These are phyloP conservation scores for Sminthurinus aureus DNA, from an alignment of 2,888 invertebrate genomes.

Conservation along the genomic window DNA sequence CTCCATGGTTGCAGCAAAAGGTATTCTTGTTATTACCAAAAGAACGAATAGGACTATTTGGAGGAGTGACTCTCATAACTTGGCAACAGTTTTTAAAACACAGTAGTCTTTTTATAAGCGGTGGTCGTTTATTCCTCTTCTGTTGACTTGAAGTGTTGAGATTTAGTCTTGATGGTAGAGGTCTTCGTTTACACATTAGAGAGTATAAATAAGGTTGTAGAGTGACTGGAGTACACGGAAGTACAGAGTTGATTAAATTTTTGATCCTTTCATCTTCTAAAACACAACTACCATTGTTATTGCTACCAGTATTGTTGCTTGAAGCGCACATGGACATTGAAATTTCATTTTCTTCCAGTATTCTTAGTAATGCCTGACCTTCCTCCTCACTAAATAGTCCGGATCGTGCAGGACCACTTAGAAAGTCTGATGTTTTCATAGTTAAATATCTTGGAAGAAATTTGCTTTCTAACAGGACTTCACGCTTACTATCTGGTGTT, in stretches of 20 bases:
- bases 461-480: constrained; percentile 68
- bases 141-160: neutral
- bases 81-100: constrained; percentile 33
- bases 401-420: constrained; percentile 52
- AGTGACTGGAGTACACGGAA: neutral
- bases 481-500: constrained; percentile 66
- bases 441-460: constrained; percentile 74
- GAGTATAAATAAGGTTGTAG: constrained; percentile 16
- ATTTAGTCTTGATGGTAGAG: neutral
- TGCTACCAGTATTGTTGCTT: neutral
- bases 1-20: neutral
- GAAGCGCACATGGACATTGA: constrained; percentile 12
- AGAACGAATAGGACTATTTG: constrained; percentile 21
- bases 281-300: neutral
- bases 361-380: constrained; percentile 12
- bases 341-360: constrained; percentile 10
- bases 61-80: constrained; percentile 12
- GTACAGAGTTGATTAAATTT: neutral
- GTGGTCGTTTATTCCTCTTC: constrained; percentile 10
- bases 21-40: neutral
- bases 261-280: neutral
- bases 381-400: constrained; percentile 37
- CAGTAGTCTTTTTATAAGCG: neutral
- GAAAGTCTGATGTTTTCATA: constrained; percentile 64
- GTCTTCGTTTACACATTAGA: constrained; percentile 11